Percentiles rank a stretch among this genome's conserved stretches.
phyloP scores from a whole-genome alignment of 2,888 invertebrate genomes.

The Panzeria rudis region DNA sequence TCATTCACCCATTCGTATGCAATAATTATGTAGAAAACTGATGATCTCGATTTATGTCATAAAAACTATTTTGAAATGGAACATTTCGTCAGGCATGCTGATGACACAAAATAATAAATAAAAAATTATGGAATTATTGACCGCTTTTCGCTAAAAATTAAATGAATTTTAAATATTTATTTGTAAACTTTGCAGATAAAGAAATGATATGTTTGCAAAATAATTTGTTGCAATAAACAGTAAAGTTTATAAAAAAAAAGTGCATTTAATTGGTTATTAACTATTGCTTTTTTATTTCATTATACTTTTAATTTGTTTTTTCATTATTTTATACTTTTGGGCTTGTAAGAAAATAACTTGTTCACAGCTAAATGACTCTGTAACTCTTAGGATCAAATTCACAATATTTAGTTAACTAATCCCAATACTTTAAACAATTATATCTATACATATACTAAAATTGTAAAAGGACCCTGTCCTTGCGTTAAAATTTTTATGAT shows the following conservation, averaged over 20 bases:
- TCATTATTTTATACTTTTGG: too few species aligned
- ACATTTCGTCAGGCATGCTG: conserved; percentile 16
- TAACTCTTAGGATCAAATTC: too few species aligned
- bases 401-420: too few species aligned
- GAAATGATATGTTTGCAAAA: background rate
- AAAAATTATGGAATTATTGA: background rate
- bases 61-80: conserved; percentile 47
- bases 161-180: background rate
- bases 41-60: conserved; percentile 40
- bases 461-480: too few species aligned
- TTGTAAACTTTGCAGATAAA: background rate
- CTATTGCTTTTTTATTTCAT: background rate
- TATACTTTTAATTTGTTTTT: background rate
- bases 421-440: too few species aligned
- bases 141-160: background rate
- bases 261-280: background rate
- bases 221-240: background rate
- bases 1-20: background rate
- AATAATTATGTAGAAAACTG: conserved; percentile 37
- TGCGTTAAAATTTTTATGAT: too few species aligned
- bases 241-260: background rate
- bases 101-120: conserved; percentile 14
- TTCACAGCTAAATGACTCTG: too few species aligned
- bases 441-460: too few species aligned
- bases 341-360: too few species aligned